These are phyloP conservation scores for Xylocampa areola DNA, from an alignment of 2,888 invertebrate species.

Conservation along the genomic window DNA sequence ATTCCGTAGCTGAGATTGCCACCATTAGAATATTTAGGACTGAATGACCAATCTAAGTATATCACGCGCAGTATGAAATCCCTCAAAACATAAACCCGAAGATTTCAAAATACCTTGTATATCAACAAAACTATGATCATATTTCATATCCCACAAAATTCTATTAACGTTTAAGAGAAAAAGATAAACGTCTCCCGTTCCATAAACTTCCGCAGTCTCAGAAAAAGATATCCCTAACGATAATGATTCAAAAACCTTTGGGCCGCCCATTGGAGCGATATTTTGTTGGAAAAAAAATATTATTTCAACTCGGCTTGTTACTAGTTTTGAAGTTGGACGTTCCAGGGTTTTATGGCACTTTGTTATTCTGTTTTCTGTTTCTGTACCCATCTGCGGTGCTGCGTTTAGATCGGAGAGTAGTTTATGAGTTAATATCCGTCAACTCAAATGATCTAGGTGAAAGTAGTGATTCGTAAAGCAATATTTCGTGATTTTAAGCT, in stretches of 20 bases:
- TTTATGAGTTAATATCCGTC: not conserved
- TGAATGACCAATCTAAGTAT: no score
- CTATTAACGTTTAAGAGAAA: no score
- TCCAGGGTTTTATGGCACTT: slow-evolving; percentile 42
- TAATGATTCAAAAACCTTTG: slow-evolving; percentile 45
- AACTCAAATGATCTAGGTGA: not conserved
- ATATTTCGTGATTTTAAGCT: no score
- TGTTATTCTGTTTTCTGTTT: slow-evolving; percentile 50
- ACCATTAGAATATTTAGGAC: no score
- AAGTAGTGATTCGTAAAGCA: not conserved
- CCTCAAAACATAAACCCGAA: no score
- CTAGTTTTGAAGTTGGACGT: slow-evolving; percentile 57
- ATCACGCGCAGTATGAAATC: no score
- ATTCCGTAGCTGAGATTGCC: no score
- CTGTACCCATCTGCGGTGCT: slow-evolving; percentile 40
- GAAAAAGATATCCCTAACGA: slow-evolving; percentile 37
- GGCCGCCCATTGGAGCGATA: slow-evolving; percentile 36
- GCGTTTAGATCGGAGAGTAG: slow-evolving; percentile 11
- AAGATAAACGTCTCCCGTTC: not conserved
- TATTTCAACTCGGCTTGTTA: slow-evolving; percentile 55
- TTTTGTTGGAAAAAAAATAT: slow-evolving; percentile 58
- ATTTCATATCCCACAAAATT: not conserved
- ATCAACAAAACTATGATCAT: not conserved
- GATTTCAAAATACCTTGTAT: no score
- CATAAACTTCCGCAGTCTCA: slow-evolving; percentile 28